Conservation (phyloP, 2,888 invertebrate genomes). For the Drosophila hamatofila region DNA sequence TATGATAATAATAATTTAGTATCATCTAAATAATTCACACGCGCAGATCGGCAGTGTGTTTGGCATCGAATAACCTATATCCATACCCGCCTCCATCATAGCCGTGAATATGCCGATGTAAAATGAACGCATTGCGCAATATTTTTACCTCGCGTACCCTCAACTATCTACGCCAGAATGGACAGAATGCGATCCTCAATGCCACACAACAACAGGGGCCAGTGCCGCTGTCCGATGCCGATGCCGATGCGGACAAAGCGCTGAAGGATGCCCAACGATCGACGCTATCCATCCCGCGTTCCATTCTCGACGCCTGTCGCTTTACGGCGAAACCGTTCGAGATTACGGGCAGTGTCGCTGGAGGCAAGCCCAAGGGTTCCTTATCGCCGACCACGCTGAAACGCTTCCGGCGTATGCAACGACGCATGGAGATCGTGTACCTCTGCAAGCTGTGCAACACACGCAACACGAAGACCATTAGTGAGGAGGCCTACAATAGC, state of each 20-base stretch:
- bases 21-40: conserved; percentile 20
- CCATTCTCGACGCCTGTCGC: conserved; percentile 77
- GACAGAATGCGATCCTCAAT: conserved; percentile 82
- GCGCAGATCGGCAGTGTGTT: conserved; percentile 26
- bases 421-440: conserved; percentile 82
- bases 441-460: conserved; percentile 84
- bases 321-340: conserved; percentile 75
- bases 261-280: conserved; percentile 50
- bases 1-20: conserved; percentile 27
- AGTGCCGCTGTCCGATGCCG: conserved; percentile 49
- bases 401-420: conserved; percentile 77
- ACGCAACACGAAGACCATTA: conserved; percentile 81
- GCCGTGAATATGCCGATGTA: conserved; percentile 57
- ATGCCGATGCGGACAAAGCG: conserved; percentile 44
- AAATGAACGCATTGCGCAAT: conserved; percentile 83
- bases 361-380: conserved; percentile 55
- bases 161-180: conserved; percentile 79
- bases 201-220: conserved; percentile 69
- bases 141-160: conserved; percentile 79
- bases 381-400: conserved; percentile 79
- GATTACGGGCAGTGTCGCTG: conserved; percentile 19
- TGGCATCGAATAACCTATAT: conserved; percentile 11
- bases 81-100: conserved; percentile 16
- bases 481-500: conserved; percentile 81
- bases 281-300: conserved; percentile 75